Conservation (phyloP, 2,888 invertebrate species). For the Ochropacha duplaris region DNA sequence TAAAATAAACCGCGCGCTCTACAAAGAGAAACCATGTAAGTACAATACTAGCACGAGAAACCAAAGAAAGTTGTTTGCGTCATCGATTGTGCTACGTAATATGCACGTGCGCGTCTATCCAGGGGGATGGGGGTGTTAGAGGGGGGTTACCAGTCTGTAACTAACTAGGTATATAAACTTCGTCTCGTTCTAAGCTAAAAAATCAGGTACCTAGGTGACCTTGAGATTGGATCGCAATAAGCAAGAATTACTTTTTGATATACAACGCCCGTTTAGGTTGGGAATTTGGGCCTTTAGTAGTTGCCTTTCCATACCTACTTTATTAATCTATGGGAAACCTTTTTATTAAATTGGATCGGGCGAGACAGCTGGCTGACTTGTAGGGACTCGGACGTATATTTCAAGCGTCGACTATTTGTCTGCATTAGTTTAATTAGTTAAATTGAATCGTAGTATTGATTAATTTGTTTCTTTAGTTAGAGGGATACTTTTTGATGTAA, state of each 20-base stretch:
- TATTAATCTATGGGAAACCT: slow-evolving; percentile 72
- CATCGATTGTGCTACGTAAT: slow-evolving; percentile 50
- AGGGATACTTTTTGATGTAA: slow-evolving; percentile 8
- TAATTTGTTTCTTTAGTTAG: slow-evolving; percentile 14
- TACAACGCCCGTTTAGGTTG: not conserved
- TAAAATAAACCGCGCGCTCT: slow-evolving; percentile 26
- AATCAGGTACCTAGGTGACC: not conserved
- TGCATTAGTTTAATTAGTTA: slow-evolving; percentile 64
- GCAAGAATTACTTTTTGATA: too few relatives aligned
- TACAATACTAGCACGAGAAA: slow-evolving; percentile 21
- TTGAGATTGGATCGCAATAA: too few relatives aligned
- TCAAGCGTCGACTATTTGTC: slow-evolving; percentile 52
- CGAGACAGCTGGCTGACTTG: slow-evolving; percentile 69
- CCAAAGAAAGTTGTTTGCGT: slow-evolving; percentile 54
- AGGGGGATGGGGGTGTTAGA: slow-evolving; percentile 12
- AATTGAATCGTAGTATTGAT: slow-evolving; percentile 46
- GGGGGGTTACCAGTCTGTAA: slow-evolving; percentile 1
- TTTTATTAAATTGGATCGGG: slow-evolving; percentile 75
- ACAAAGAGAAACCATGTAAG: slow-evolving; percentile 28
- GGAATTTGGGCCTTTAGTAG: not conserved
- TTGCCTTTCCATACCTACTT: not conserved
- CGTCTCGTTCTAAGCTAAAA: slow-evolving; percentile 10
- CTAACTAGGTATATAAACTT: not conserved
- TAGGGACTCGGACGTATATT: slow-evolving; percentile 75
- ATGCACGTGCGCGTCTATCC: slow-evolving; percentile 41